Evolutionary conservation across 2,888 invertebrate species (phyloP), one percentile per base, ranked within the genome.

Genomic region (Sussaba pulchella): DNA sequence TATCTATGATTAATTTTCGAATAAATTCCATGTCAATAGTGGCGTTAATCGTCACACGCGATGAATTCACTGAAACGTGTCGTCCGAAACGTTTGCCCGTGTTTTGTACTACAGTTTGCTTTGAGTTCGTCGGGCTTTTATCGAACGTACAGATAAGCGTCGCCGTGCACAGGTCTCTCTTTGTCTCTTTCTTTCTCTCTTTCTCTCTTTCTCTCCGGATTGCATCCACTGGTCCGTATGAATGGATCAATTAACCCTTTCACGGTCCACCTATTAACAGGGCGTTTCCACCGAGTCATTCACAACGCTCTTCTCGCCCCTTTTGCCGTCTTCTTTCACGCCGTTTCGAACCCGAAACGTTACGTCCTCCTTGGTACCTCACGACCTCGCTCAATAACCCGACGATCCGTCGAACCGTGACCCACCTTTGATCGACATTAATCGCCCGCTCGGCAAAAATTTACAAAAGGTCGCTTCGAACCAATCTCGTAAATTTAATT

Each of bases 241-340:
- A 83, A 83, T 76, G 78, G 61, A 81, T 72, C 81, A 83, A 83
- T 26, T 54, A 54, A 54, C 81, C 82, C 83, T 83, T 82, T 86
- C 66, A 72, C 21, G 54, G 39, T 43, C 31, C 64, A 8, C 54
- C 43, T 24, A 67, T 64, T 41, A 45, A 19, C 57, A 47, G 71
- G 69, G 67, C 73, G 72, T 63, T 73, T 26, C 64, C 41, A 64
- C 54, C 19, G 21, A 39, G 39, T 59, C 73, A 78, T 73, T 73
- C 73, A 69, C 45, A 50, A 78, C 59, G 45, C 61, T 17, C 41
- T 26, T 57, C 47, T 52, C 12, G 26, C 43, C 66, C 24, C 26
- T 52, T 43, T 54, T 36, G 67, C 24, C 24, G 12, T 14, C 17
- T 39, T 66, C 47, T 66, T 21, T 39, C 52, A 45, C 52, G 19